A percentile compares a stretch with the other conserved stretches of the same genome.
phyloP scores from a whole-genome alignment of 2,797 vertebrate genomes.

The Gallirallus australis region DNA sequence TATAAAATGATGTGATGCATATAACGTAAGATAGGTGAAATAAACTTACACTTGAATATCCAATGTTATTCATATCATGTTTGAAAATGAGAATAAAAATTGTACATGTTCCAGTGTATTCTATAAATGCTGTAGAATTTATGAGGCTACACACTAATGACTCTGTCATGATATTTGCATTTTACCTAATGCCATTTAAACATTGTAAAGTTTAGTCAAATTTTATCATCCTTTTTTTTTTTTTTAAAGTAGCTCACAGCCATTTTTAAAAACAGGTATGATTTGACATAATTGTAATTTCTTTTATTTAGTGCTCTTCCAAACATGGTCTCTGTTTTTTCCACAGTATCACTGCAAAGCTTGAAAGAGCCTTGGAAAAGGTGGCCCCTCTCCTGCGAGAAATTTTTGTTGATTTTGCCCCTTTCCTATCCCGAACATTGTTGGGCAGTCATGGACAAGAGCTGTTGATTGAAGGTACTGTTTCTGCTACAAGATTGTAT shows the following conservation, averaged over 20 bases:
- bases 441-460: slow-evolving; percentile 99
- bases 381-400: slow-evolving; percentile 96
- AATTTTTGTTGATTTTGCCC: slow-evolving; percentile 99
- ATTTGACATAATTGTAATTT: not conserved
- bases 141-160: not conserved
- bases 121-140: not conserved
- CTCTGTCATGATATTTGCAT: not conserved
- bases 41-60: not conserved
- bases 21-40: not conserved
- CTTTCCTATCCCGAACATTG: slow-evolving; percentile 95
- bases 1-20: not conserved
- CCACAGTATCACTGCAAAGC: slow-evolving; percentile 96
- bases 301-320: slow-evolving; percentile 54
- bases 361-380: slow-evolving; percentile 98
- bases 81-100: not conserved
- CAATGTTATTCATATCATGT: not conserved
- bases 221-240: not conserved
- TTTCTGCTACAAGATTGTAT: slow-evolving; percentile 8
- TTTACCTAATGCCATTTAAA: slow-evolving; percentile 1
- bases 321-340: slow-evolving; percentile 45
- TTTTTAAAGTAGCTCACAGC: not conserved
- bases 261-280: not conserved
- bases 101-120: not conserved
- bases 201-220: not conserved
- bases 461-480: slow-evolving; percentile 97